Base-by-base conservation (phyloP, 2,888 invertebrate genomes). In the Lomographa bimaculata region DNA sequence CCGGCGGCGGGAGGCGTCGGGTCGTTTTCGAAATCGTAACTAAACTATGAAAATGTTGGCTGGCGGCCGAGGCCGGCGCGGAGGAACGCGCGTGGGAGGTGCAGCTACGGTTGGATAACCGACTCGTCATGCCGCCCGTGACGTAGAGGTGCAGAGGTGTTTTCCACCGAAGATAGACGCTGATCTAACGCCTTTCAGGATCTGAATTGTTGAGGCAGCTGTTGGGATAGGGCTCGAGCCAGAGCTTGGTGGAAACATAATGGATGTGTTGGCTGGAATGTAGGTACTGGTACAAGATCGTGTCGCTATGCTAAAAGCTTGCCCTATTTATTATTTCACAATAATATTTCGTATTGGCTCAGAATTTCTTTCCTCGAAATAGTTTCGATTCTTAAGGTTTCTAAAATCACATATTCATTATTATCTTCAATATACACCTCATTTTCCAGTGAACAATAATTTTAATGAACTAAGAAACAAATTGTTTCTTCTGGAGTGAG, bases 11-110 rank as follows among this genome's bases (percentile, higher is more conserved):
- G 81, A 87, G 86, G 84, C 86, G 89, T 87, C 89, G 89, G 89
- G 84, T 89, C 89, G 89, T 89, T 89, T 87, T 89, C 89, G 89
- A 82, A 87, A 86, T 89, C 87, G 89, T 86, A 86, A 87, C 89
- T 87, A 89, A 86, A 89, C 87, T 89, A 85, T 79, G 84, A 81
- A 83, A 85, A 78, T 76, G 64, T 86, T 87, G 89, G 89, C 86
- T 60, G 54, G 51, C 50, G 57, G 83, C 87, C 89, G 83, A 84
- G 82, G 83, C 77, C 82, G 78, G 77, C 71, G 73, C 75, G 63
- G 40, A 62, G 83, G 85, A 76, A 83, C 85, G 67, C 59, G 87
- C 71, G 87, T 86, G 75, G 86, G 87, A 46, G 76, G 38, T 81
- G 82, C 84, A 82, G 54, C 61, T 59, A 64, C 71, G 67, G 76